Conservation (phyloP, 1,140 invertebrate genomes). For the Drosophila subobscura region DNA sequence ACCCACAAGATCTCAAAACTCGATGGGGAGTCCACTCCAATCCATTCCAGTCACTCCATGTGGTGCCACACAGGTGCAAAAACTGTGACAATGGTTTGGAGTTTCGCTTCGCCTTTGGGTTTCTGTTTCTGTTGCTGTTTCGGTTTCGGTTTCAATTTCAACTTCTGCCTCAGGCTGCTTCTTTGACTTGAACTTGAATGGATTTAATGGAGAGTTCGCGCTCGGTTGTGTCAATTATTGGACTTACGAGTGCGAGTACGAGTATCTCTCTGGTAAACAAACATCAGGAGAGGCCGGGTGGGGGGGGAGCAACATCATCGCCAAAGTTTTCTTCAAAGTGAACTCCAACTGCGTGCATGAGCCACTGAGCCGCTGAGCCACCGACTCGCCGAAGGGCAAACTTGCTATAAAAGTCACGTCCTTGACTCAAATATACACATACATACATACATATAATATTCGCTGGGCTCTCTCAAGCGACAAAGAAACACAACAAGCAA, state of each 20-base stretch:
- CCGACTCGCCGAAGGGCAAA: slow-evolving; percentile 55
- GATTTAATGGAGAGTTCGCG: slow-evolving; percentile 7
- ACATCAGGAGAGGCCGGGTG: slow-evolving; percentile 16
- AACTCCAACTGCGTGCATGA: slow-evolving; percentile 43
- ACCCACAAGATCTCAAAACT: neutral
- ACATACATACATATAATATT: slow-evolving; percentile 34
- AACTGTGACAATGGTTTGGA: slow-evolving; percentile 19
- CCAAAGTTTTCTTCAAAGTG: slow-evolving; percentile 11
- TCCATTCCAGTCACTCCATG: no score
- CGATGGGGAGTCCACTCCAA: slow-evolving; percentile 17
- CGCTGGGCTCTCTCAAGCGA: slow-evolving; percentile 22
- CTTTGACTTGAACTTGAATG: slow-evolving; percentile 43
- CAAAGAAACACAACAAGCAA: slow-evolving; percentile 23
- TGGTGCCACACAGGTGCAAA: slow-evolving; percentile 18
- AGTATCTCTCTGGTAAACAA: slow-evolving; percentile 6
- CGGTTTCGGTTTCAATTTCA: slow-evolving; percentile 24
- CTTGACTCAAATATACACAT: slow-evolving; percentile 64
- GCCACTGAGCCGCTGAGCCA: neutral
- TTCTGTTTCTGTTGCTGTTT: slow-evolving; percentile 34
- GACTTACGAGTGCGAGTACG: neutral
- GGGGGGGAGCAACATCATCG: slow-evolving; percentile 34
- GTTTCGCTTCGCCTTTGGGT: slow-evolving; percentile 21
- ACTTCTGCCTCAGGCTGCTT: no score
- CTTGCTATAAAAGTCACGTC: slow-evolving; percentile 76
- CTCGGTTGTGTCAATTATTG: slow-evolving; percentile 31